Base-by-base conservation (phyloP, 2,888 invertebrate genomes). In the Pyrocoelia pectoralis region DNA sequence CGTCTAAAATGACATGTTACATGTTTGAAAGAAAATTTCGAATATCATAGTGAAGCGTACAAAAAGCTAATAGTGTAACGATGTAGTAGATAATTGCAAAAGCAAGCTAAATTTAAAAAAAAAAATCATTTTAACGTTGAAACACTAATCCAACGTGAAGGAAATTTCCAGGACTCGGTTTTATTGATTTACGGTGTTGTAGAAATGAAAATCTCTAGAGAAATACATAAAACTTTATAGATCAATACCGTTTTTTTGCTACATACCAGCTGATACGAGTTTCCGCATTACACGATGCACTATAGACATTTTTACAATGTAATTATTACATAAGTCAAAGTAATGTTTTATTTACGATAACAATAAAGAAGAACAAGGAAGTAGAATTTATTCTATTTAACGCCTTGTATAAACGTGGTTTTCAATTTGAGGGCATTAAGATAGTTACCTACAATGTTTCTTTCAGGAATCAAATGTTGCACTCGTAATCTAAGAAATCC, bases 181-280 rank as follows among this genome's bases (percentile, higher is more conserved):
- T 33, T 33, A 33, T 33, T 33, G 33, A 33, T 33, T n/a, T 33
- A 33, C 24, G 24, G 33, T 8, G 33, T n/a, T n/a, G 33, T 8
- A n/a, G n/a, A 33, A n/a, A 33, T 24, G 33, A 33, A 33, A 6
- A 33, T n/a, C n/a, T 33, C n/a, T 33, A 6, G n/a, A 33, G 33
- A 33, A 33, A 33, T n/a, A n/a, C n/a, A n/a, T 33, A 33, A 33
- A 33, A 33, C n/a, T 33, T 33, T n/a, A 33, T n/a, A n/a, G 33
- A 33, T 33, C 33, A 33, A 33, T 33, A 33, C 8, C 10, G 33
- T 33, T 33, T 33, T n/a, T 33, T n/a, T 33, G 33, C 24, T 6
- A 33, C 33, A 33, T n/a, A n/a, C n/a, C 9, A 33, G 33, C 33
- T 33, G 33, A 4, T 33, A 33, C 33, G 33, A n/a, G n/a, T n/a